These are phyloP conservation scores for Drosophila helvetica DNA, from an alignment of 2,888 invertebrate genomes.

Conservation along the genomic window DNA sequence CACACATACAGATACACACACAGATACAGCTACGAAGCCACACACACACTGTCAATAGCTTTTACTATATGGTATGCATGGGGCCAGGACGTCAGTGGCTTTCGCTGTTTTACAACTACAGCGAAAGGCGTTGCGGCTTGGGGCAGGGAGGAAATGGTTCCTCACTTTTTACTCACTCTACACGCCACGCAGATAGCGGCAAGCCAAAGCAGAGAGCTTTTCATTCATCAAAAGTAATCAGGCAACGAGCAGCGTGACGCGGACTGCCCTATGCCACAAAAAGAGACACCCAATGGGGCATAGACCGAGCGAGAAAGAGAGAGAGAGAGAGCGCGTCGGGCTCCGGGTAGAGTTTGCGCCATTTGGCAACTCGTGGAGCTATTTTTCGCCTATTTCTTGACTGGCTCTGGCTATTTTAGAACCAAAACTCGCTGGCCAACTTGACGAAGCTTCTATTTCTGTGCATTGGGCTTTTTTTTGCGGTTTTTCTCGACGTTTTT, in stretches of 20 bases:
- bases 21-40: neutral
- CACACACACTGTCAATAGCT: slow-evolving; percentile 33
- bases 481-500: slow-evolving; percentile 23
- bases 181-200: slow-evolving; percentile 48
- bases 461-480: slow-evolving; percentile 29
- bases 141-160: slow-evolving; percentile 9
- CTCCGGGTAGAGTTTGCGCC: slow-evolving; percentile 68
- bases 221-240: slow-evolving; percentile 80
- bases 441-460: slow-evolving; percentile 63
- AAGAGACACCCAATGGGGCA: slow-evolving; percentile 11
- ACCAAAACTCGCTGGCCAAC: slow-evolving; percentile 45
- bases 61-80: slow-evolving; percentile 54
- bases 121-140: slow-evolving; percentile 7
- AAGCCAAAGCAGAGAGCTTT: slow-evolving; percentile 72
- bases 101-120: slow-evolving; percentile 52
- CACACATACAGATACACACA: slow-evolving; percentile 34
- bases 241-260: slow-evolving; percentile 35
- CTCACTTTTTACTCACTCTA: slow-evolving; percentile 7
- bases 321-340: slow-evolving; percentile 23
- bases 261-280: slow-evolving; percentile 9
- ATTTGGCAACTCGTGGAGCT: slow-evolving; percentile 49
- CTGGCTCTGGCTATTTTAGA: slow-evolving; percentile 60
- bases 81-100: slow-evolving; percentile 32
- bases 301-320: slow-evolving; percentile 1
- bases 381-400: slow-evolving; percentile 61